These are phyloP conservation scores for Crocidura indochinensis DNA, from an alignment of 2,797 vertebrate genomes.

Conservation along the genomic window DNA sequence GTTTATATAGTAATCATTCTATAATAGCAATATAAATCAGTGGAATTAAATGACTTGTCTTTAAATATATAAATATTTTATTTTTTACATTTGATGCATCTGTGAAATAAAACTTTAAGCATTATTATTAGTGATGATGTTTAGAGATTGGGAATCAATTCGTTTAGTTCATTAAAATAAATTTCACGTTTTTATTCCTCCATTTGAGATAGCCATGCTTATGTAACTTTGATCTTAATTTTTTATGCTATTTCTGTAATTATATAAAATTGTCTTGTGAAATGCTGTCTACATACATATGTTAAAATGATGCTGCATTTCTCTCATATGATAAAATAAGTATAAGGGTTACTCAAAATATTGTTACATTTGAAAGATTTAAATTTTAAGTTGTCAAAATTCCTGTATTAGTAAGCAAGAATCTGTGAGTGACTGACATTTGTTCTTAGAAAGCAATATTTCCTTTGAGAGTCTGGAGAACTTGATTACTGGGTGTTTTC, in stretches of 20 bases:
- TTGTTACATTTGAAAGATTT: constrained; percentile 60
- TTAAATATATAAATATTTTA: constrained; percentile 34
- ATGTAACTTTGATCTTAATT: constrained; percentile 42
- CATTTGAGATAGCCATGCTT: constrained; percentile 51
- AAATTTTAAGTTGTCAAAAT: constrained; percentile 52
- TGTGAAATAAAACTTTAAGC: constrained; percentile 67
- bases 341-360: background rate
- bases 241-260: constrained; percentile 54
- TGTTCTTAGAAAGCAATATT: constrained; percentile 72
- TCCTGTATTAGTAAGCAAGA: background rate
- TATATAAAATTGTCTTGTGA: constrained; percentile 22
- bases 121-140: constrained; percentile 61
- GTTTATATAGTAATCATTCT: constrained; percentile 12
- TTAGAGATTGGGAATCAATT: constrained; percentile 34
- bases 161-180: constrained; percentile 57
- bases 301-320: constrained; percentile 46
- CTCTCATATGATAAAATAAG: constrained; percentile 9
- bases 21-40: background rate
- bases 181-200: constrained; percentile 30
- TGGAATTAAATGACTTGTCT: constrained; percentile 44
- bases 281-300: constrained; percentile 17
- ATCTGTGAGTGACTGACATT: background rate
- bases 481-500: constrained; percentile 47
- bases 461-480: constrained; percentile 45
- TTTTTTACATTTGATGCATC: constrained; percentile 19